Conservation (phyloP, 2,888 invertebrate genomes). For the Fragum sueziense region DNA sequence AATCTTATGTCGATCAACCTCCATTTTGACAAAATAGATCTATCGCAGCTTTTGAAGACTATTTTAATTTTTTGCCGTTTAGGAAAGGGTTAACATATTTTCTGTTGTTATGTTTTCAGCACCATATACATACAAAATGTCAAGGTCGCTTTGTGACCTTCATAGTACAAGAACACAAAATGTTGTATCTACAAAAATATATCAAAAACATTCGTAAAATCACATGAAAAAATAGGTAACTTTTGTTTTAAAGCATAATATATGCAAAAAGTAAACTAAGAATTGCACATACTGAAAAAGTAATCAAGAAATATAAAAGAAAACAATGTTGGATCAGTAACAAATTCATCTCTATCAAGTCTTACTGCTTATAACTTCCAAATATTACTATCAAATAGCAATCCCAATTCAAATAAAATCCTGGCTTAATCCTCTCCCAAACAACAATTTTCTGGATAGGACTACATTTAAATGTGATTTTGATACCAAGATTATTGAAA, state of each 20-base stretch:
- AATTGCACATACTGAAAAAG: conserved; percentile 47
- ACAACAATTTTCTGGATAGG: background rate
- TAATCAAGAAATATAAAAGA: background rate
- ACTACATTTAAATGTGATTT: background rate
- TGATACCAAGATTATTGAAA: too few species aligned
- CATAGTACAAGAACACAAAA: background rate
- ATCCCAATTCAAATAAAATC: background rate
- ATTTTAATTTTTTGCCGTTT: too few species aligned
- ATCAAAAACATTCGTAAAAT: conserved; percentile 22
- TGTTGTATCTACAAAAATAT: conserved; percentile 27
- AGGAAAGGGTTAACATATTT: too few species aligned
- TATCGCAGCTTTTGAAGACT: too few species aligned
- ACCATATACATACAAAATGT: background rate
- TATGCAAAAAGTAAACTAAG: conserved; percentile 14
- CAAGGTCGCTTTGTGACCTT: background rate
- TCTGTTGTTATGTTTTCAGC: too few species aligned
- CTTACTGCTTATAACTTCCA: too few species aligned
- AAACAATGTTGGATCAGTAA: too few species aligned
- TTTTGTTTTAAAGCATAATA: conserved; percentile 3
- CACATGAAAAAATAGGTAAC: conserved; percentile 13
- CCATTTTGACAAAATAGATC: too few species aligned
- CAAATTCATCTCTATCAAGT: too few species aligned
- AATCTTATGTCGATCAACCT: too few species aligned
- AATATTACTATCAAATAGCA: background rate
- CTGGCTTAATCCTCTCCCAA: background rate